These are phyloP conservation scores for Pinna nobilis DNA, from an alignment of 1,140 invertebrate genomes.

Conservation along the genomic window DNA sequence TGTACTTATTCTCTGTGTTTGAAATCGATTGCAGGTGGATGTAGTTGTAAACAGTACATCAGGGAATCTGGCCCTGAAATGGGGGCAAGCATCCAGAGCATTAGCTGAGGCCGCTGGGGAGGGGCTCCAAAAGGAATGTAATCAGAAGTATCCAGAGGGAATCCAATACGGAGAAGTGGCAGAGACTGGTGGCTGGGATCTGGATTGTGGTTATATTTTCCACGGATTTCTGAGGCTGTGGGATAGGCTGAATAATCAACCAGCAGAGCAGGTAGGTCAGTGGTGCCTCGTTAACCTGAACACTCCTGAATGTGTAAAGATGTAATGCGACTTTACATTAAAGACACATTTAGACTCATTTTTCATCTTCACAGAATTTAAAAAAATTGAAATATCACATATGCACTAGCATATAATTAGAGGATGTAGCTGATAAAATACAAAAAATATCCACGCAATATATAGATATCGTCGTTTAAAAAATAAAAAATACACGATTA, in stretches of 20 bases:
- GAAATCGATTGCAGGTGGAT: slow-evolving; percentile 62
- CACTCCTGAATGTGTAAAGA: no score
- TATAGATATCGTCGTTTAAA: no score
- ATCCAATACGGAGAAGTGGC: slow-evolving; percentile 53
- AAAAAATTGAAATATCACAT: no score
- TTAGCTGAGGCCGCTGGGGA: slow-evolving; percentile 49
- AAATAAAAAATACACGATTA: no score
- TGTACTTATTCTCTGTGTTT: no score
- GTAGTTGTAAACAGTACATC: slow-evolving; percentile 57
- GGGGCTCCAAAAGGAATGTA: slow-evolving; percentile 52
- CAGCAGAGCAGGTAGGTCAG: slow-evolving; percentile 4
- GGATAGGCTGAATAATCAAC: neutral
- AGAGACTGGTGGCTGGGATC: slow-evolving; percentile 41
- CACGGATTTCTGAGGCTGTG: slow-evolving; percentile 35
- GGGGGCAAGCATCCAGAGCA: slow-evolving; percentile 49
- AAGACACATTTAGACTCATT: neutral
- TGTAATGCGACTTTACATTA: no score
- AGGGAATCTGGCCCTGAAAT: slow-evolving; percentile 44
- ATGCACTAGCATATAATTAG: no score
- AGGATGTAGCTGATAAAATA: no score
- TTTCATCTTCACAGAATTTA: no score
- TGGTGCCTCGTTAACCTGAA: no score
- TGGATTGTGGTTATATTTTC: slow-evolving; percentile 57
- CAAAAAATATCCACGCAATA: no score
- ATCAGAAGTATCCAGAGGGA: slow-evolving; percentile 54